Base-by-base conservation (phyloP, 2,113 vertebrate species). In the Rallus limicola region DNA sequence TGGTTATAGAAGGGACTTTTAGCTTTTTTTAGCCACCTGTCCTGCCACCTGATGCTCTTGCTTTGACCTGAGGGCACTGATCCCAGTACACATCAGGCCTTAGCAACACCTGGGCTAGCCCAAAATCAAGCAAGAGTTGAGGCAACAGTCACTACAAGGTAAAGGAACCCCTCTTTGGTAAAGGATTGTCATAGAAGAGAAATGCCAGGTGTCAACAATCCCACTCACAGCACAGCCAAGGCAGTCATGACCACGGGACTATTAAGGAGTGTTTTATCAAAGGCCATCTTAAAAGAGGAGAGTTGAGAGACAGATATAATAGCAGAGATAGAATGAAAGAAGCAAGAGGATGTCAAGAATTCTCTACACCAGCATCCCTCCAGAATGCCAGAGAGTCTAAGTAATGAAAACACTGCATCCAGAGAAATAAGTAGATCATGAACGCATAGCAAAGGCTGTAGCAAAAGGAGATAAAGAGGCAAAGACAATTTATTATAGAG, bases 281-380 rank as follows among this genome's bases (percentile, higher is more conserved):
- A 36, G 93, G 97, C 36, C 93, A 94, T 46, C 92, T 94, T n/a
- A 97, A 91, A 86, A 96, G 92, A 64, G 94, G 85, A 79, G 63
- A 88, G 65, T 97, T 97, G n/a, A 98, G 95, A 86, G 98, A 97
- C 88, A 97, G 93, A 92, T 98, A 98, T 10, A 91, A 94, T 80
- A 97, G 90, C 84, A 93, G 98, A 82, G 84, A 95, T 15, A 96
- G 77, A 72, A 88, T 56, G 8, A 97, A 94, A 94, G 94, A 88
- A 92, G 89, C n/a, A 98, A 94, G 55, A 98, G 95, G 81, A 96
- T 82, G 50, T 98, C 98, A 42, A 97, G 93, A 95, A 97, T 97
- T 78, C 90, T 94, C 94, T 98, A 98, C 10, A 94, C 80, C 38
- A 97, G 94, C 38, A 95, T 95, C n/a, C 97, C 94, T 9, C 94